Conservation (phyloP, 2,113 vertebrate species). For the Phrynosoma platyrhinos region DNA sequence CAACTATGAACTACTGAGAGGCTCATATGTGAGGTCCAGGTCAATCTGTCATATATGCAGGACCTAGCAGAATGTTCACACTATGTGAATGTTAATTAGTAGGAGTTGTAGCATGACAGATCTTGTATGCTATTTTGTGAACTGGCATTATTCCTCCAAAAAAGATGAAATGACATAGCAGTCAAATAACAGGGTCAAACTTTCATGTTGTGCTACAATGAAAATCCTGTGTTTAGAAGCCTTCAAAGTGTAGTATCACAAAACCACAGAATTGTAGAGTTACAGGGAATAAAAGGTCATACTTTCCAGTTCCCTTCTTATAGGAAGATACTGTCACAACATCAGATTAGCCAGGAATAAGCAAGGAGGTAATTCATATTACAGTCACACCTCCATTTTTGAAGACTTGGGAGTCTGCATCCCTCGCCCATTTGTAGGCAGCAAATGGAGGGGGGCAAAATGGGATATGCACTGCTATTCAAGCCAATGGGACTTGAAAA, state of each 20-base stretch:
- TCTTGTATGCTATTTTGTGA: conserved; percentile 8
- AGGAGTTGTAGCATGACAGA: neutral
- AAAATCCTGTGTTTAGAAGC: conserved; percentile 6
- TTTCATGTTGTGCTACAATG: neutral
- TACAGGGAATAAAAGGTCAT: neutral
- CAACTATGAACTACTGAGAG: neutral
- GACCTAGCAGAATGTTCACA: conserved; percentile 4
- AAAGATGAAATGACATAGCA: conserved; percentile 2
- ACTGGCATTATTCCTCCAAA: neutral
- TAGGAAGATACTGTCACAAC: neutral
- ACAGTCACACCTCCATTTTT: too few relatives aligned
- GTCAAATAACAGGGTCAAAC: conserved; percentile 20
- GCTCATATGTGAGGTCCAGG: neutral
- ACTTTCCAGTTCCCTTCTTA: neutral
- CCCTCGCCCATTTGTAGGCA: too few relatives aligned
- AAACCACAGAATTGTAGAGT: conserved; percentile 32
- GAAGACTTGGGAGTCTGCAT: too few relatives aligned
- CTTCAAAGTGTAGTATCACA: conserved; percentile 4
- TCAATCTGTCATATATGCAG: neutral
- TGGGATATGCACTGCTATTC: too few relatives aligned
- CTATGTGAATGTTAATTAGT: conserved; percentile 8
- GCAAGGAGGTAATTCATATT: conserved; percentile 15
- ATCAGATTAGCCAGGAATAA: neutral
- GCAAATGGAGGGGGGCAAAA: too few relatives aligned
- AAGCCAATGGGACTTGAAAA: too few relatives aligned